Evolutionary conservation across 1,140 invertebrate species (phyloP).

Genomic region (Drosophila melanogaster): Release_6_plus_ISO1_MT NC_004354.4:13636001-13636500

Average conservation of each 20-base stretch:
- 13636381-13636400: background rate
- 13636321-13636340: too few species aligned
- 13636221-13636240: too few species aligned
- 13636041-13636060: background rate
- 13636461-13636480: slow-evolving; percentile 39
- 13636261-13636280: too few species aligned
- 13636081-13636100: background rate
- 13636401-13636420: background rate
- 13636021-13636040: background rate
- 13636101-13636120: background rate
- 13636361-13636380: background rate
- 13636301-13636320: too few species aligned
- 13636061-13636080: background rate
- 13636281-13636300: too few species aligned
- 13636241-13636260: too few species aligned
- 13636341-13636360: too few species aligned
- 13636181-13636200: too few species aligned
- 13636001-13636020: slow-evolving; percentile 32
- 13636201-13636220: too few species aligned
- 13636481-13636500: slow-evolving; percentile 22
- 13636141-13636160: too few species aligned
- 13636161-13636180: too few species aligned
- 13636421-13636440: slow-evolving; percentile 1
- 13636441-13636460: slow-evolving; percentile 29
- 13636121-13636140: background rate